Evolutionary conservation across 2,888 invertebrate genomes (phyloP).

Genomic region (Meteorus cinctellus): DNA sequence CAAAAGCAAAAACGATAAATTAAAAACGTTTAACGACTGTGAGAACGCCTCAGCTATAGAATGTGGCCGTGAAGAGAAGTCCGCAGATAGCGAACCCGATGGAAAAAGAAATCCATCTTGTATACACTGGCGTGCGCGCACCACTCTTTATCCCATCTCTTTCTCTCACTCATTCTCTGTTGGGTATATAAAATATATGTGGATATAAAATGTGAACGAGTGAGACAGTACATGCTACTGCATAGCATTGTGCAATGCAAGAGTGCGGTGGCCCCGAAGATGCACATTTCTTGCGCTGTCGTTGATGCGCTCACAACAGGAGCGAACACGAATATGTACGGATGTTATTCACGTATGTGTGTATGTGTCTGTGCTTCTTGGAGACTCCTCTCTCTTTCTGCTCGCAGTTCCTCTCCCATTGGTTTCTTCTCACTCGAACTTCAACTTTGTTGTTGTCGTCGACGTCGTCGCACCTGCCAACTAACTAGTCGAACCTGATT

Average conservation of each 20-base stretch:
- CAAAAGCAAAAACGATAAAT: slow-evolving; percentile 51
- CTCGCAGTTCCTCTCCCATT: neutral
- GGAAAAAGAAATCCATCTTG: slow-evolving; percentile 29
- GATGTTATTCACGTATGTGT: neutral
- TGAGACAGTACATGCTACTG: slow-evolving; percentile 35
- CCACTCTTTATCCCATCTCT: slow-evolving; percentile 1
- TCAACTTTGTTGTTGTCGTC: neutral
- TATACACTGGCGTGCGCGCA: slow-evolving; percentile 20
- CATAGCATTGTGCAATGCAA: slow-evolving; percentile 59
- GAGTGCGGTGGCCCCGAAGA: slow-evolving; percentile 55
- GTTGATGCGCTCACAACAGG: slow-evolving; percentile 4
- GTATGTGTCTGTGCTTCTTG: slow-evolving; percentile 18
- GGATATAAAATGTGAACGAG: neutral
- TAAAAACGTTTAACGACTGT: slow-evolving; percentile 61
- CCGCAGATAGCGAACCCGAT: slow-evolving; percentile 29
- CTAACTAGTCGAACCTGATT: slow-evolving; percentile 73
- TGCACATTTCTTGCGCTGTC: slow-evolving; percentile 60
- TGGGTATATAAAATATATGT: neutral
- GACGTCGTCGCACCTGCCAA: slow-evolving; percentile 67
- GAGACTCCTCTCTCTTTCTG: slow-evolving; percentile 37
- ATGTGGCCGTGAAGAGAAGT: slow-evolving; percentile 48
- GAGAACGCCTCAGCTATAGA: slow-evolving; percentile 56
- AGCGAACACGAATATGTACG: neutral
- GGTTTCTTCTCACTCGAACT: slow-evolving; percentile 30
- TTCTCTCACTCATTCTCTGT: slow-evolving; percentile 30